Evolutionary conservation across 2,113 vertebrate genomes (phyloP).

Genomic region (Passer montanus): DNA sequence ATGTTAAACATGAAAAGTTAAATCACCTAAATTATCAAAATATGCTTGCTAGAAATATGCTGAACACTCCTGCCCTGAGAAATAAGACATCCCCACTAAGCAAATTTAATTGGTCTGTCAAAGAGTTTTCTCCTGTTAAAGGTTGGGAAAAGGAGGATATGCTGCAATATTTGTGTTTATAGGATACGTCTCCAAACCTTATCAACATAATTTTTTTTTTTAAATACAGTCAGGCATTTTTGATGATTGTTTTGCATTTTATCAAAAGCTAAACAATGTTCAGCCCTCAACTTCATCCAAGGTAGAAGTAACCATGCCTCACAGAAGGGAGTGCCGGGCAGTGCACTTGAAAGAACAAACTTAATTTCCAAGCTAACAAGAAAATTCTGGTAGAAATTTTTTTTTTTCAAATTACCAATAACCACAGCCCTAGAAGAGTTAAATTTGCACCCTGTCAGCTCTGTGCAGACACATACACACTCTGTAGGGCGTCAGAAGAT

Average conservation of each 20-base stretch:
- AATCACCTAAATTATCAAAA: not conserved
- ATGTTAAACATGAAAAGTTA: not conserved
- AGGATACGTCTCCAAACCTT: not conserved
- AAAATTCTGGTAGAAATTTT: not conserved
- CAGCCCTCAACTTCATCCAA: not conserved
- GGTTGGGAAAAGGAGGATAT: not conserved
- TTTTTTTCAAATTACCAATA: not conserved
- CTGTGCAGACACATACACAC: accelerated
- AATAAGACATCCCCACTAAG: not conserved
- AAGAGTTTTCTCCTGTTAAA: not conserved
- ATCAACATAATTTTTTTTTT: not conserved
- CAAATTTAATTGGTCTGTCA: not conserved
- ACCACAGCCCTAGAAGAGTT: not conserved
- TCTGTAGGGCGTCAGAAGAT: not conserved
- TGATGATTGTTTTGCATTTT: not conserved
- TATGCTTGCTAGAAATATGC: not conserved
- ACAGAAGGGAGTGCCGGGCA: not conserved
- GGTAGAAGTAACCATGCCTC: not conserved
- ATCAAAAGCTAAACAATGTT: not conserved
- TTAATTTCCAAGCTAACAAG: not conserved
- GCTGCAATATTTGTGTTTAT: not conserved
- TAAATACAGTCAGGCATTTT: not conserved
- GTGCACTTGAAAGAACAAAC: not conserved
- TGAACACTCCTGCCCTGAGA: not conserved
- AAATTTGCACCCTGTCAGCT: not conserved